Evolutionary conservation across 53 echinoderm and acorn worm genomes (phyloP).

Genomic region (Pentamera pediparva): DNA sequence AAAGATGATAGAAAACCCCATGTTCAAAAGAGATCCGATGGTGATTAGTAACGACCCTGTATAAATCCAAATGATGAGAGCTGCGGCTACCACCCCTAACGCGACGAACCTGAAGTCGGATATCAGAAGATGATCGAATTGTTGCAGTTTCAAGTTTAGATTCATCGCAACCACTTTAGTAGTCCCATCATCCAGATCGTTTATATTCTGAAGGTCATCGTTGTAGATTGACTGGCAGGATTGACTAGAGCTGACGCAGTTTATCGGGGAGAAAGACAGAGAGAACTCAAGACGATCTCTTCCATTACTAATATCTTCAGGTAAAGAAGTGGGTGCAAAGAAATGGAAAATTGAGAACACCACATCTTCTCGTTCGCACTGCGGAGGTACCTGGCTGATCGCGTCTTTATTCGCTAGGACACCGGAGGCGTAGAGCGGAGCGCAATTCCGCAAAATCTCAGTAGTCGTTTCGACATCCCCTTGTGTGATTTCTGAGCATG

Average conservation of each 20-base stretch:
- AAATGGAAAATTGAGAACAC: constrained; percentile 67
- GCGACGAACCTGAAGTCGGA: constrained; percentile 58
- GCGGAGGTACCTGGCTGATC: constrained; percentile 40
- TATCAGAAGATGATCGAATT: constrained; percentile 44
- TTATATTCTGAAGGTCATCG: constrained; percentile 36
- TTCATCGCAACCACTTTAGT: constrained; percentile 55
- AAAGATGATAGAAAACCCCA: constrained; percentile 65
- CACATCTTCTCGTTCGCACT: constrained; percentile 38
- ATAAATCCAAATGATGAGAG: constrained; percentile 74
- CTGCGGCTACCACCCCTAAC: constrained; percentile 34
- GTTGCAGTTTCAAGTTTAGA: constrained; percentile 49
- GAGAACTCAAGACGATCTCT: constrained; percentile 26
- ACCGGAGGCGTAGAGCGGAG: constrained; percentile 40
- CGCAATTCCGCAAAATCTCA: constrained; percentile 45
- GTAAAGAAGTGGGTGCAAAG: constrained; percentile 43
- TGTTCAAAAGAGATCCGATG: constrained; percentile 59
- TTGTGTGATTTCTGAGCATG: constrained; percentile 49
- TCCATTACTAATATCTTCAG: neutral
- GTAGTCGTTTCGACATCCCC: constrained; percentile 43
- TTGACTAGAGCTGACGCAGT: neutral
- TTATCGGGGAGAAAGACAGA: constrained; percentile 17
- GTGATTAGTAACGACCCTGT: constrained; percentile 72
- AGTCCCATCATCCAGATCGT: constrained; percentile 32
- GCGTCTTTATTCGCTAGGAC: neutral
- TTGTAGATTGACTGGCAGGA: constrained; percentile 26